These are phyloP conservation scores for Nemoura dubitans DNA, from an alignment of 2,888 invertebrate genomes.

Conservation along the genomic window DNA sequence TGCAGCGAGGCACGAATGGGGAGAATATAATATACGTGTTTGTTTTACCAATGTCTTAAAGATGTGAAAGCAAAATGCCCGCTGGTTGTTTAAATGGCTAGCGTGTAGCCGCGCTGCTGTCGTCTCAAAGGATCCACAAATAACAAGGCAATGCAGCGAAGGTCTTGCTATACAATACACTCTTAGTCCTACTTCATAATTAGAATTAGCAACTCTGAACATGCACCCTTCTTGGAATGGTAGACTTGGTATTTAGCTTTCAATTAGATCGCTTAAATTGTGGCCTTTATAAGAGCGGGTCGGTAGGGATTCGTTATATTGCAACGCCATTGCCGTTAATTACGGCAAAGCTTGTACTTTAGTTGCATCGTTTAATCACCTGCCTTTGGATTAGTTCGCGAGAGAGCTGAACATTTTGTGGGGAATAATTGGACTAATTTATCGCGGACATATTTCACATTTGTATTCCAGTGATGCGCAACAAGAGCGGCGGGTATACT, in stretches of 20 bases:
- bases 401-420: background rate
- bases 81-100: conserved; percentile 10
- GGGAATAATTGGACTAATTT: background rate
- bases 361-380: background rate
- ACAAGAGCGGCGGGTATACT: too few species aligned
- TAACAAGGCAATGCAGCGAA: background rate
- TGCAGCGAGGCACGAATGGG: background rate
- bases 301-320: conserved; percentile 7
- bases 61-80: conserved; percentile 21
- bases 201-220: conserved; percentile 24
- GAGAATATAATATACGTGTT: conserved; percentile 20
- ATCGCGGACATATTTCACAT: background rate
- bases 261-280: conserved; percentile 18
- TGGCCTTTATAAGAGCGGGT: background rate
- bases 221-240: conserved; percentile 21
- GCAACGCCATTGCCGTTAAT: background rate
- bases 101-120: background rate
- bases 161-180: background rate
- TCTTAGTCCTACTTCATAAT: conserved; percentile 27
- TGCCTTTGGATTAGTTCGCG: background rate
- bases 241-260: conserved; percentile 27
- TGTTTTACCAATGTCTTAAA: conserved; percentile 18
- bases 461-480: background rate
- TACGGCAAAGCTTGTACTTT: background rate
- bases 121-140: conserved; percentile 7